Evolutionary conservation across 1,140 invertebrate genomes (phyloP).

Genomic region (Orius laevigatus): DNA sequence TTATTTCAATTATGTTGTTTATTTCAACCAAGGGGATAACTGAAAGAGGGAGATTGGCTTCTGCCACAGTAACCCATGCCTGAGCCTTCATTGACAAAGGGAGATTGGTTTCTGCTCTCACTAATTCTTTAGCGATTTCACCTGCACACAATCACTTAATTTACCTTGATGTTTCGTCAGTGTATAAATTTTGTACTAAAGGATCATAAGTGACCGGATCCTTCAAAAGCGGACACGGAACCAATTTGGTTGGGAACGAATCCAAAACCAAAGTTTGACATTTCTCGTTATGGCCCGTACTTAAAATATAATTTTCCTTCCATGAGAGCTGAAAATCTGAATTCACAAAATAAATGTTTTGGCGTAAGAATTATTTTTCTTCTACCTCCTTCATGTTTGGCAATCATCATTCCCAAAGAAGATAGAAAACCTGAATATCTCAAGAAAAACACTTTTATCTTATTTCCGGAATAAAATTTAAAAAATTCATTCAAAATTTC

Average conservation of each 20-base stretch:
- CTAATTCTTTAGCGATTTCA: not conserved
- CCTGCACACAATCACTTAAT: not conserved
- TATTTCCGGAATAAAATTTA: not conserved
- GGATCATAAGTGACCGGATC: not conserved
- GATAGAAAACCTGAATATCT: not conserved
- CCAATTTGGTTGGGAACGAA: not conserved
- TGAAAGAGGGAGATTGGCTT: too few species aligned
- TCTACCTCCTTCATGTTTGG: not conserved
- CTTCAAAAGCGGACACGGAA: not conserved
- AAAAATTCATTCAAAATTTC: not conserved
- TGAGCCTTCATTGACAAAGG: too few species aligned
- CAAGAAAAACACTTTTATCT: not conserved
- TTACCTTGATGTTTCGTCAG: conserved; percentile 1
- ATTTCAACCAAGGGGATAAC: too few species aligned
- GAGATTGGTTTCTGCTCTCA: not conserved
- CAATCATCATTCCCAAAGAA: not conserved
- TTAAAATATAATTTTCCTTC: conserved; percentile 1
- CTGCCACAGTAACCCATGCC: too few species aligned
- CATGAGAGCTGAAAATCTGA: not conserved
- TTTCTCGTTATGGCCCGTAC: not conserved
- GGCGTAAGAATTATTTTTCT: not conserved
- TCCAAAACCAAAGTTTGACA: not conserved
- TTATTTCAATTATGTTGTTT: too few species aligned
- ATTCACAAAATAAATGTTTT: not conserved
- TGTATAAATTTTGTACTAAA: not conserved